A percentile compares a stretch with the other conserved stretches of the same genome.
Evolutionary conservation across 1,140 invertebrate genomes (phyloP).

Genomic region (Drosophila lini): DNA sequence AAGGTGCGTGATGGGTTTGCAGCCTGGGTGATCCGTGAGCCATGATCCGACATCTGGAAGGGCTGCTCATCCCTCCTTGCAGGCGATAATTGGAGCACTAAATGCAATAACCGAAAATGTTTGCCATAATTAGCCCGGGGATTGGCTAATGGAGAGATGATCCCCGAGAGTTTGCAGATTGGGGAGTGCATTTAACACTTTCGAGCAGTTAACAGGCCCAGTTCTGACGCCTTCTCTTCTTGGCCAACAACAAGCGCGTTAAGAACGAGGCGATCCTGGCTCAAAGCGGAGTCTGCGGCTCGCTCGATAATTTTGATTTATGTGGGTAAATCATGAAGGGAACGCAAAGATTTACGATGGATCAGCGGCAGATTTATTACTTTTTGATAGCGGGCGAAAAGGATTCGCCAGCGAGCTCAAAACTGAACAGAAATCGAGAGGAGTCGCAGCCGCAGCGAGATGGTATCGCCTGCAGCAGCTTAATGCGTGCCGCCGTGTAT

Average conservation of each 20-base stretch:
- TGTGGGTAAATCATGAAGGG: slow-evolving; percentile 84
- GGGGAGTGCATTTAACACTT: slow-evolving; percentile 79
- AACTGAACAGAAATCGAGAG: slow-evolving; percentile 28
- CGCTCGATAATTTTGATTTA: slow-evolving; percentile 84
- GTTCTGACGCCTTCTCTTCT: slow-evolving; percentile 27
- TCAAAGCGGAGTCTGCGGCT: slow-evolving; percentile 31
- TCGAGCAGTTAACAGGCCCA: slow-evolving; percentile 60
- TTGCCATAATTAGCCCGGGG: slow-evolving; percentile 22
- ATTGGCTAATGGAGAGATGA: slow-evolving; percentile 45
- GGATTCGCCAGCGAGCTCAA: slow-evolving; percentile 38
- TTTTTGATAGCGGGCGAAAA: slow-evolving; percentile 80
- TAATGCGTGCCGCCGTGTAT: slow-evolving; percentile 78
- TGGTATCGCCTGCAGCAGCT: slow-evolving; percentile 38
- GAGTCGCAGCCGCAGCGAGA: slow-evolving; percentile 13
- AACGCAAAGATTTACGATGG: slow-evolving; percentile 84
- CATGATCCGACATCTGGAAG: slow-evolving; percentile 71
- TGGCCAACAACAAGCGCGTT: slow-evolving; percentile 1
- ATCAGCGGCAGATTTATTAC: slow-evolving; percentile 84
- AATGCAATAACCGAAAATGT: slow-evolving; percentile 65
- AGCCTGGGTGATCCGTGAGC: slow-evolving; percentile 26
- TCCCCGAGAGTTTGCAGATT: slow-evolving; percentile 42
- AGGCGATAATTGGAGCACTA: slow-evolving; percentile 74
- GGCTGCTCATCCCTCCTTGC: slow-evolving; percentile 14
- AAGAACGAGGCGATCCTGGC: not conserved
- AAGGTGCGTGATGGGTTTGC: slow-evolving; percentile 57